These are phyloP conservation scores for Nycticryphes semicollaris DNA, from an alignment of 2,113 vertebrate genomes.

Conservation along the genomic window DNA sequence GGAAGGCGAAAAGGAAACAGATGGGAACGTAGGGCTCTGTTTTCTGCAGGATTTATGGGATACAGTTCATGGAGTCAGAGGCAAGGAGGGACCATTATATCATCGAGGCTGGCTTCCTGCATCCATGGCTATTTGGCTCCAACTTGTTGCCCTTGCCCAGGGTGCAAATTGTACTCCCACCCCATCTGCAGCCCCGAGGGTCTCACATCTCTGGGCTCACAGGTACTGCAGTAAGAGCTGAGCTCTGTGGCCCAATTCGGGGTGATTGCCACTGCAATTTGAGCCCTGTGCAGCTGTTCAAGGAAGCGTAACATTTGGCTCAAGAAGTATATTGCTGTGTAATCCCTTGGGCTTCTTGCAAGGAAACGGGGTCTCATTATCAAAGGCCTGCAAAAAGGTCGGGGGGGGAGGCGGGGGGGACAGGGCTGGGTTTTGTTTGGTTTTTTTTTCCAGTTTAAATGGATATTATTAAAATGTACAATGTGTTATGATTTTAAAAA, in stretches of 20 bases:
- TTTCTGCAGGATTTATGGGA: neutral
- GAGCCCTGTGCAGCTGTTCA: neutral
- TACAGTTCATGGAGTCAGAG: neutral
- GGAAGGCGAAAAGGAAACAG: neutral
- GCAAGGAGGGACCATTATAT: neutral
- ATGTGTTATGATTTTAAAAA: neutral
- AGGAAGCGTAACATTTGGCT: neutral
- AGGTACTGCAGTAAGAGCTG: neutral
- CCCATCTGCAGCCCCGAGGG: neutral
- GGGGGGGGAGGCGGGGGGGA: no score
- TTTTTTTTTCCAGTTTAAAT: neutral
- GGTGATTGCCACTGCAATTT: neutral
- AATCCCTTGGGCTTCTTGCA: neutral
- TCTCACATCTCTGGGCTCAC: neutral
- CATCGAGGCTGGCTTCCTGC: neutral
- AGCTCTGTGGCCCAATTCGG: neutral
- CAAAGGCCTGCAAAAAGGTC: neutral
- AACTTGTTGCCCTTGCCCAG: neutral
- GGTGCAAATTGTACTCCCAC: neutral
- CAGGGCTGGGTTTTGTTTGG: neutral
- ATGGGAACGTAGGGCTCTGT: neutral
- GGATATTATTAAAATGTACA: neutral
- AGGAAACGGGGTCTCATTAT: slow-evolving; percentile 4
- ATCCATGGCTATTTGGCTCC: neutral
- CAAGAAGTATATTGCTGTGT: neutral